Evolutionary conservation across 2,888 invertebrate genomes (phyloP).

Genomic region (Neuroscelio doddi): DNA sequence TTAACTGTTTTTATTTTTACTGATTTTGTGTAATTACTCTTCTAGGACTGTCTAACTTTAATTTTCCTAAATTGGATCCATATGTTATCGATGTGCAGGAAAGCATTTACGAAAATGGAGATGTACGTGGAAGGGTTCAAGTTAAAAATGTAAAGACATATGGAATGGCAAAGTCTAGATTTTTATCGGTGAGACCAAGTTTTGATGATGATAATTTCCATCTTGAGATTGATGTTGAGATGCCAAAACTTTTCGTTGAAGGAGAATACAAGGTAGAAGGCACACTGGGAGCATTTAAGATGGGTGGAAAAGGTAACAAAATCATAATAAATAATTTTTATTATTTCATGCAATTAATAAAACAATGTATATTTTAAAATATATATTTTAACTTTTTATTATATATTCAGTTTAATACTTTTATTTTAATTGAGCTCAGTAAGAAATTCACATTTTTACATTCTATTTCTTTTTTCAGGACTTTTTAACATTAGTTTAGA

Average conservation of each 20-base stretch:
- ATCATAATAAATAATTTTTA: conserved; percentile 46
- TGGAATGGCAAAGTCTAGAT: conserved; percentile 74
- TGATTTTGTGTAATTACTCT: background rate
- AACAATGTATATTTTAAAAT: no score
- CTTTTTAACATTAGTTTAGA: conserved; percentile 65
- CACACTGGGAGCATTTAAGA: conserved; percentile 75
- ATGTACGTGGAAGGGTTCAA: conserved; percentile 73
- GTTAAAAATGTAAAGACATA: conserved; percentile 74
- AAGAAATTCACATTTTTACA: no score
- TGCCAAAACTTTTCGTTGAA: conserved; percentile 75
- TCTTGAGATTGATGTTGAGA: conserved; percentile 75
- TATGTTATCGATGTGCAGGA: conserved; percentile 72
- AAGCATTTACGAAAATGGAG: conserved; percentile 67
- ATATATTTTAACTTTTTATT: no score
- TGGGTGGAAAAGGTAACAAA: conserved; percentile 80
- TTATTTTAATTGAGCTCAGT: no score
- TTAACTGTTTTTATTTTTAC: no score
- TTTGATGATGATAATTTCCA: conserved; percentile 75
- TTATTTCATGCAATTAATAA: no score
- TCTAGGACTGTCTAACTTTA: conserved; percentile 74
- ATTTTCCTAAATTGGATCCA: conserved; percentile 74
- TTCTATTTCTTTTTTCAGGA: conserved; percentile 48
- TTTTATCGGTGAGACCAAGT: conserved; percentile 75
- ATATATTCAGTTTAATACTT: no score
- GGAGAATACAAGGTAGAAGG: conserved; percentile 79